Evolutionary conservation across 2,888 invertebrate species (phyloP), one percentile per base, ranked within the genome.

Genomic region (Caenorhabditis zanzibari): DNA sequence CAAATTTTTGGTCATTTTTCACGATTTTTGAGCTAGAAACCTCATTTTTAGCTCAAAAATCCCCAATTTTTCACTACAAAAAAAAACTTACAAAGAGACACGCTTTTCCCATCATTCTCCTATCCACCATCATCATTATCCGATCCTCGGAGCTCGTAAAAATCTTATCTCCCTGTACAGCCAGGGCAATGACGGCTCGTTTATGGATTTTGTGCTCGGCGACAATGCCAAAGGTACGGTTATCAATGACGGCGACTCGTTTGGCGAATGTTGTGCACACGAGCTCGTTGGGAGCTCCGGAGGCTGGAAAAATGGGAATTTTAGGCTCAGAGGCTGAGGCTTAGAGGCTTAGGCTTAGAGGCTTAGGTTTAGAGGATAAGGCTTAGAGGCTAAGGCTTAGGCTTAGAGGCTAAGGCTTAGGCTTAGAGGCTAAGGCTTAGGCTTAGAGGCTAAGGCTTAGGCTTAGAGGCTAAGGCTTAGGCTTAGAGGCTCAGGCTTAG

Each of bases 61-160:
- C 32, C 7, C 32, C 32, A 32, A 32, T 32, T 32, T 32, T 32
- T 7, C 0, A 14, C 16, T 41, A 6, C 12, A 26, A 19, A 54
- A 35, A 32, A 14, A 28, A 58, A 68, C 75, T 52, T 19, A 82
- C 82, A 47, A 82, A 77, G 38, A 74, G 61, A 1, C 81, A 58
- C 1, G 77, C 41, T 47, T 63, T 68, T 7, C 35, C 61, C 47
- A 84, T 61, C n/a, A 54, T 66, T 38, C 84, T 72, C 12, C 84
- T 52, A 77, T 87, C 87, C 1, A 82, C 74, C 73, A 86, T 81
- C 47, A 85, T 63, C 54, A 87, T 66, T 3, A 64, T 24, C 2
- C 77, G 64, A 69, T 87, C 87, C 44, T 87, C 85, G 28, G 76
- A 77, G 41, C 82, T 74, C 7, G 87, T 80, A 64, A 71, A 86